Percentiles rank a stretch among this genome's conserved stretches.
phyloP scores from a whole-genome alignment of 2,888 invertebrate genomes.

The Hemicrepidius hirtus region DNA sequence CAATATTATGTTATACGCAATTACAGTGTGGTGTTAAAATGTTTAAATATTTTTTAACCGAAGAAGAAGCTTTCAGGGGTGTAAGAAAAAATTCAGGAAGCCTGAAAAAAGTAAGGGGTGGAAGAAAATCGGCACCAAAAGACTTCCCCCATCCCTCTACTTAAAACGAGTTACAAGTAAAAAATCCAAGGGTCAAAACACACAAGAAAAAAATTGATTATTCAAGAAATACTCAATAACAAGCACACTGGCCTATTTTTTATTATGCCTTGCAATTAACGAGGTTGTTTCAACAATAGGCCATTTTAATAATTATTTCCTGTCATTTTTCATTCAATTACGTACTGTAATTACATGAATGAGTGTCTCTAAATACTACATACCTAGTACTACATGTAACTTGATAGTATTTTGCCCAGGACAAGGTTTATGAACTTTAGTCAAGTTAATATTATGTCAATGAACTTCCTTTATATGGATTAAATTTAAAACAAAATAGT shows the following conservation, averaged over 20 bases:
- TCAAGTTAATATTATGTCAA: background rate
- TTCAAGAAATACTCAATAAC: background rate
- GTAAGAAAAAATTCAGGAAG: too few species aligned
- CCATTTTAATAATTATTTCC: slow-evolving; percentile 38
- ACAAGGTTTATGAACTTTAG: slow-evolving; percentile 29
- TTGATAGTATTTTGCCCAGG: slow-evolving; percentile 38
- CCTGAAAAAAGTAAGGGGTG: too few species aligned
- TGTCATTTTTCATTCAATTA: slow-evolving; percentile 36
- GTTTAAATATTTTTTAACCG: too few species aligned
- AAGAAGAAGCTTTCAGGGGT: too few species aligned
- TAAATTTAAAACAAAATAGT: background rate
- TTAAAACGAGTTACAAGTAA: too few species aligned
- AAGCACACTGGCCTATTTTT: background rate
- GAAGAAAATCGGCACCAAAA: too few species aligned
- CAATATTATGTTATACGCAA: too few species aligned
- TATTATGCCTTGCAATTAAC: background rate
- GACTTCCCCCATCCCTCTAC: too few species aligned
- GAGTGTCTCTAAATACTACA: slow-evolving; percentile 4
- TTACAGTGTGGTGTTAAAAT: too few species aligned
- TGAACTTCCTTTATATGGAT: slow-evolving; percentile 5
- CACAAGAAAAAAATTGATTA: too few species aligned
- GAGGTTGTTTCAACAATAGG: slow-evolving; percentile 4
- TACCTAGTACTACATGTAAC: background rate
- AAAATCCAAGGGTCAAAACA: too few species aligned
- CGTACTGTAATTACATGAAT: slow-evolving; percentile 37